Base-by-base conservation (phyloP, 1,140 invertebrate species). In the Melanaphis sacchari region DNA sequence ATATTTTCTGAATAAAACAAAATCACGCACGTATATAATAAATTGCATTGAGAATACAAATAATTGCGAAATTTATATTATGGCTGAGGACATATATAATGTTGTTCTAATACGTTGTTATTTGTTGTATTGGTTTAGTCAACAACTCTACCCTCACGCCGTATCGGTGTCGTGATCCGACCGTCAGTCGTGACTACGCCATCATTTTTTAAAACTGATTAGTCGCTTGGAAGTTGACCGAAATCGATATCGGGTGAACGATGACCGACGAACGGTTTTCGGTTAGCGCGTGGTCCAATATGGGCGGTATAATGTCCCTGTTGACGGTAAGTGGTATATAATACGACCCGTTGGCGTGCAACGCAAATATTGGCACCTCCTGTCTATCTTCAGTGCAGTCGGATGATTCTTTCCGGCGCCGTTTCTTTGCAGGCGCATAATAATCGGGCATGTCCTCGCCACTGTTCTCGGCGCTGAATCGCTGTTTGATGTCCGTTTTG, bases 261-360 rank as follows among this genome's bases (percentile, higher is more conserved):
- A 98, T 96, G 11, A 96, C 96, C 22, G 97, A 96, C 6, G 96
- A 91, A 22, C 49, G 89, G 59, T 94, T 46, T 21, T 94, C 94
- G 18, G 94, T 94, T 54, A 93, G 41, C 82, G 26, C 81, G 52
- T 46, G 94, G 82, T 91, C 92, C 5, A 98, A 95, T 94, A 97
- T 97, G 0, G 97, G 97, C 94, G 97, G 95, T 36, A 99, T 95
- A 31, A 97, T 95, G 36, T 97, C 96, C 90, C 97, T 97, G 94
- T 98, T 98, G 31, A 99, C 96, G n/a, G 98, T 98, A 82, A 99
- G 95, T 9, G 98, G 98, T 90, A 99, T 96, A 95, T 99, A 99
- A 95, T 97, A 99, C n/a, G 97, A 97, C 36, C 98, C 98, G 95
- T 97, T 96, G 41, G 97, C 96, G 95, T 98, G 98, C 2, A 98